These are phyloP conservation scores for Mercenaria mercenaria DNA, from an alignment of 1,140 invertebrate species.

Conservation along the genomic window DNA sequence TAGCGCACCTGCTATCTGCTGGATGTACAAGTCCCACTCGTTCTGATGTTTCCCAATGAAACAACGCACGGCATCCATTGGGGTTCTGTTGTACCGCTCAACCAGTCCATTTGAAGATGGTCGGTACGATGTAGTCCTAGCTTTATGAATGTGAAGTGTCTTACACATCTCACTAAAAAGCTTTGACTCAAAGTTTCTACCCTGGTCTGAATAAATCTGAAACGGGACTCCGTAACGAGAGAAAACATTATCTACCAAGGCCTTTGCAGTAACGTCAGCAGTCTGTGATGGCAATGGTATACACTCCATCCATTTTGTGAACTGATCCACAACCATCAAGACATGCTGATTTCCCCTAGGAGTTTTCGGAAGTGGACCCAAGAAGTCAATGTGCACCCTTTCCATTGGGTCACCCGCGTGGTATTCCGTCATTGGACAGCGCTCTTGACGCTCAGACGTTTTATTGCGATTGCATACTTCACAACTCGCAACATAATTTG, in stretches of 20 bases:
- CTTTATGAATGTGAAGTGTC: constrained; percentile 4
- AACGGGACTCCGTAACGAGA: constrained; percentile 8
- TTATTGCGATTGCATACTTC: constrained; percentile 32
- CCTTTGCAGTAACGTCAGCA: not conserved
- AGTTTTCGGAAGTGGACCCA: constrained; percentile 9
- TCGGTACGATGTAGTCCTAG: not conserved
- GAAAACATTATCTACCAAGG: not conserved
- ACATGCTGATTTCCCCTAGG: constrained; percentile 46
- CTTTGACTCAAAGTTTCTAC: not conserved
- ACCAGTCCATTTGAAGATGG: constrained; percentile 6
- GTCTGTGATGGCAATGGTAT: constrained; percentile 19
- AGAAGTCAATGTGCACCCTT: constrained; percentile 4
- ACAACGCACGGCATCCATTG: constrained; percentile 34
- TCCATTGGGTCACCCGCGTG: not conserved
- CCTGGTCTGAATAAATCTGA: not conserved
- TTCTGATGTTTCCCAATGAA: constrained; percentile 14
- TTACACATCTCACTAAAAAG: not conserved
- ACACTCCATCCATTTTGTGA: constrained; percentile 40
- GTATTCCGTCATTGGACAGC: not conserved
- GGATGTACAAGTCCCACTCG: not conserved
- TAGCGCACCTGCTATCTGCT: not conserved
- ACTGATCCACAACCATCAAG: constrained; percentile 38
- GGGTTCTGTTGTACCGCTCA: constrained; percentile 65
- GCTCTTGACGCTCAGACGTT: not conserved
- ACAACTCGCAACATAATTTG: constrained; percentile 28